Evolutionary conservation across 1,140 invertebrate genomes (phyloP).

Genomic region (Drosophila triauraria): DNA sequence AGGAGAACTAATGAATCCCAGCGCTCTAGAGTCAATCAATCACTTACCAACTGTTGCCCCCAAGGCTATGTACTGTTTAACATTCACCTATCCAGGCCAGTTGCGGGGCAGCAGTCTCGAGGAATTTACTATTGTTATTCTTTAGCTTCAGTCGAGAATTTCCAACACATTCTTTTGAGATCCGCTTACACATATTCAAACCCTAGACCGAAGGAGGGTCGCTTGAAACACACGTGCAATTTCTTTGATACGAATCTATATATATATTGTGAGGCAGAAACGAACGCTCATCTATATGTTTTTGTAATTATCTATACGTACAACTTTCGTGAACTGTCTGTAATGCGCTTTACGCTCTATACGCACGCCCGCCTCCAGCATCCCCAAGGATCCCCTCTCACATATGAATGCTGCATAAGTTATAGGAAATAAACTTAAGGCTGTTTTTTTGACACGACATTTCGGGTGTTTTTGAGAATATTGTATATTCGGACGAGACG

Average conservation of each 20-base stretch:
- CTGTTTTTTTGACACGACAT: conserved; percentile 75
- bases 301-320: conserved; percentile 61
- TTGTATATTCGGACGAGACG: conserved; percentile 64
- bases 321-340: conserved; percentile 39
- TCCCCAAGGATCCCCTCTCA: conserved; percentile 2
- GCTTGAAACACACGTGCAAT: conserved; percentile 65
- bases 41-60: conserved; percentile 50
- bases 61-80: conserved; percentile 23
- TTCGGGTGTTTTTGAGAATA: conserved; percentile 75
- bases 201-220: background rate
- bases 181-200: background rate
- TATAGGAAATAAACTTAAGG: conserved; percentile 71
- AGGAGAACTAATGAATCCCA: conserved; percentile 63
- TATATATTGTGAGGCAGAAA: conserved; percentile 25
- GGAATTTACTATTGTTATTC: conserved; percentile 16
- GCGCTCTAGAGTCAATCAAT: conserved; percentile 71
- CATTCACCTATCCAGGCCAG: conserved; percentile 20
- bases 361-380: conserved; percentile 26
- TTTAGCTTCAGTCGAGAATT: conserved; percentile 6
- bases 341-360: conserved; percentile 52
- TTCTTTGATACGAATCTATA: conserved; percentile 78
- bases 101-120: conserved; percentile 2
- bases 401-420: conserved; percentile 24
- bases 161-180: background rate
- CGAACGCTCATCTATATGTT: conserved; percentile 64